Evolutionary conservation across 2,888 invertebrate species (phyloP).

Genomic region (Nymphalis c-album): DNA sequence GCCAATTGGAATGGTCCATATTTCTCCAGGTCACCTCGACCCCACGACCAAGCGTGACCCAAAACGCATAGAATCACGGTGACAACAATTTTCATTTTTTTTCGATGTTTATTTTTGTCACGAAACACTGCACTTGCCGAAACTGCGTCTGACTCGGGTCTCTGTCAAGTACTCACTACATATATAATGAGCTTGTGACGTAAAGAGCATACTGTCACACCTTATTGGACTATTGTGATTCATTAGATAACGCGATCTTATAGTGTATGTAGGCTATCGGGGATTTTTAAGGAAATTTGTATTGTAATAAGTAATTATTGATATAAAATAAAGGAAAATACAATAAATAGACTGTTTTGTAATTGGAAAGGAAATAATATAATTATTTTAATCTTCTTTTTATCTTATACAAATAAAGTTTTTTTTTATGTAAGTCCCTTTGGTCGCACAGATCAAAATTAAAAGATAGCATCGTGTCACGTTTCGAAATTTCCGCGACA

Average conservation of each 20-base stretch:
- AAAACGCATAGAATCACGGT: conserved; percentile 32
- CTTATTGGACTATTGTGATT: conserved; percentile 2
- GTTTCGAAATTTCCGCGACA: too few species aligned
- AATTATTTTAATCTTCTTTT: too few species aligned
- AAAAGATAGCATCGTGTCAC: too few species aligned
- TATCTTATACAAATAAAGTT: too few species aligned
- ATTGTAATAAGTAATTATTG: too few species aligned
- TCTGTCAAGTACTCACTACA: conserved; percentile 3
- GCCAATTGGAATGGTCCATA: conserved; percentile 67
- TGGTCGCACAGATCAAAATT: too few species aligned
- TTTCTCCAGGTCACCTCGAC: conserved; percentile 62
- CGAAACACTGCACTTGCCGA: not conserved
- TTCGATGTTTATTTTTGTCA: not conserved
- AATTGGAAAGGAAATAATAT: too few species aligned
- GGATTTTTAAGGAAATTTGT: not conserved
- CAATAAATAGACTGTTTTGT: too few species aligned
- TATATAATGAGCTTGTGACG: conserved; percentile 5
- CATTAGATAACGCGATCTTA: conserved; percentile 1
- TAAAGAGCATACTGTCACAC: not conserved
- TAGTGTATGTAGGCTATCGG: not conserved
- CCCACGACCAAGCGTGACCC: conserved; percentile 42
- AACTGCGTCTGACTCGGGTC: conserved; percentile 2
- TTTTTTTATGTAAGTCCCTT: too few species aligned
- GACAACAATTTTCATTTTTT: conserved; percentile 28
- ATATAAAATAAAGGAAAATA: too few species aligned